A percentile compares a stretch with the other conserved stretches of the same genome.
phyloP scores from a whole-genome alignment of 2,888 invertebrate genomes.

The Fragum fragum region DNA sequence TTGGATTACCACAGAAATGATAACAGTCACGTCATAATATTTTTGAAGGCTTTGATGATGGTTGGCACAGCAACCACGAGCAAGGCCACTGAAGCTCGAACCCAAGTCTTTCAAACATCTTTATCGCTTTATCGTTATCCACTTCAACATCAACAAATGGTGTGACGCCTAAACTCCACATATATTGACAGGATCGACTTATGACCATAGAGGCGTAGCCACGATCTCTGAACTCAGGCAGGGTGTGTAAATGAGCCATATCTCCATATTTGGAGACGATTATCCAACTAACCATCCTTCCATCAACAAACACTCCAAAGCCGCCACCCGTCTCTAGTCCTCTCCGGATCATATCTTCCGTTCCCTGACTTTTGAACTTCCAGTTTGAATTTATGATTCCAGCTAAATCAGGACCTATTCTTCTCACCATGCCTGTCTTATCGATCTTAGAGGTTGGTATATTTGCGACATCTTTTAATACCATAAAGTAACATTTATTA shows the following conservation, averaged over 20 bases:
- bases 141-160: slow-evolving; percentile 9
- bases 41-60: background rate
- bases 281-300: slow-evolving; percentile 12
- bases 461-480: background rate
- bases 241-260: slow-evolving; percentile 10
- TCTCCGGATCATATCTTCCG: background rate
- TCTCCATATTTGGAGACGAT: background rate
- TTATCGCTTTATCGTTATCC: background rate
- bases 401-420: background rate
- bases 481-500: slow-evolving; percentile 8
- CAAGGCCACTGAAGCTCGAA: background rate
- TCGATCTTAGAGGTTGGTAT: background rate
- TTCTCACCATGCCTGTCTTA: background rate
- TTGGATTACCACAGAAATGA: too few relatives aligned
- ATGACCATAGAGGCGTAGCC: slow-evolving; percentile 10
- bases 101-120: background rate
- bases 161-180: slow-evolving; percentile 1
- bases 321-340: background rate
- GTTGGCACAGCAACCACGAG: background rate
- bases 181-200: background rate
- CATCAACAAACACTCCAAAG: background rate
- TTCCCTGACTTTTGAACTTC: background rate
- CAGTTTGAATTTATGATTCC: background rate
- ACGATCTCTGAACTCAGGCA: slow-evolving; percentile 6
- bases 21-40: too few relatives aligned